Percentiles rank a stretch among this genome's conserved stretches.
These are phyloP conservation scores for Labeo calbasu DNA, from an alignment of 2,797 vertebrate genomes.

Conservation along the genomic window DNA sequence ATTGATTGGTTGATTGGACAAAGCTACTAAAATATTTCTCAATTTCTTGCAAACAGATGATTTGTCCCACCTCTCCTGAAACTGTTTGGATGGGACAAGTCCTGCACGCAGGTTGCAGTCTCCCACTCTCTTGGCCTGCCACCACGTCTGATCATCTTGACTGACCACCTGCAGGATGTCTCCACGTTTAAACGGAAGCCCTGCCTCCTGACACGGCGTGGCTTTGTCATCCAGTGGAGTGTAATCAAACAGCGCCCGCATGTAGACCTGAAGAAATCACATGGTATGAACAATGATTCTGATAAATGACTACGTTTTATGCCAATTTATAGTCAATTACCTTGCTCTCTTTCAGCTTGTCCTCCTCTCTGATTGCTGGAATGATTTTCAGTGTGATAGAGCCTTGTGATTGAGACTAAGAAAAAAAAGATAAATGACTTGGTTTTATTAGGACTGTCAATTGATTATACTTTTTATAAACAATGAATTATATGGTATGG, in stretches of 20 bases:
- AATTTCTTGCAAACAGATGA: too few species aligned
- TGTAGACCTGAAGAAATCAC: conserved; percentile 83
- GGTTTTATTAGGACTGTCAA: not conserved
- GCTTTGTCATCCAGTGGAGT: conserved; percentile 93
- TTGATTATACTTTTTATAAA: not conserved
- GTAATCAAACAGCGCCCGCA: conserved; percentile 96
- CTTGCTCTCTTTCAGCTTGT: conserved; percentile 90
- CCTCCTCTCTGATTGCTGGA: conserved; percentile 92
- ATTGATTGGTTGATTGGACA: not conserved
- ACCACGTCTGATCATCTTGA: conserved; percentile 97
- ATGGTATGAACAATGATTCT: not conserved
- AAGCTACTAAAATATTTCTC: not conserved
- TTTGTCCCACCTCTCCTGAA: conserved; percentile 92
- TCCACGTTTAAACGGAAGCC: conserved; percentile 92
- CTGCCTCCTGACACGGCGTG: conserved; percentile 97
- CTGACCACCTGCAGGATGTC: conserved; percentile 98
- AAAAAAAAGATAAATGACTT: too few species aligned
- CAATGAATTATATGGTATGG: not conserved
- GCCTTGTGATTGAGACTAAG: conserved; percentile 93
- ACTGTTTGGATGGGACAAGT: conserved; percentile 94
- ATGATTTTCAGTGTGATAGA: conserved; percentile 97
- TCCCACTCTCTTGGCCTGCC: conserved; percentile 94
- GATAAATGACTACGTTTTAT: not conserved
- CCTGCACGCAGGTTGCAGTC: conserved; percentile 95
- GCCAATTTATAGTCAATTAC: conserved; percentile 65